phyloP scores from a whole-genome alignment of 2,113 vertebrate genomes.

The Anarhynchus alexandrinus region DNA sequence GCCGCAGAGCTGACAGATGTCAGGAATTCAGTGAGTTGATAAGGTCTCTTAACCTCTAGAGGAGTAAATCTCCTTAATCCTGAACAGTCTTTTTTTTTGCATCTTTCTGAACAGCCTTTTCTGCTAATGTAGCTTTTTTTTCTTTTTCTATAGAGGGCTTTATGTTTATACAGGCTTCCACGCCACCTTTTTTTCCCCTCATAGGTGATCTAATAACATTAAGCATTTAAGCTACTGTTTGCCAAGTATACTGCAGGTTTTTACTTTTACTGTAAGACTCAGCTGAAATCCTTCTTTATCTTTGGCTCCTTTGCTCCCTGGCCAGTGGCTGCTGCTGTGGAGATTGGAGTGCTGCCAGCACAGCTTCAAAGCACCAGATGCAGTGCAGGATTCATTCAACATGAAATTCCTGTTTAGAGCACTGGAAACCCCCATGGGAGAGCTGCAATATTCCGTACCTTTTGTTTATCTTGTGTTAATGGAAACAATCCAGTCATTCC shows the following conservation, averaged over 20 bases:
- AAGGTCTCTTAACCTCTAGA: neutral
- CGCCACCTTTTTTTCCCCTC: neutral
- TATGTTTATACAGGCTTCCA: neutral
- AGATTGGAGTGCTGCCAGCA: neutral
- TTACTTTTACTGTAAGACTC: neutral
- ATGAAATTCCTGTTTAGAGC: neutral
- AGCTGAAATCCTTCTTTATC: neutral
- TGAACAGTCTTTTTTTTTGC: neutral
- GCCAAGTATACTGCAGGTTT: neutral
- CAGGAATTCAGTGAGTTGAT: neutral
- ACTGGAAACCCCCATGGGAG: neutral
- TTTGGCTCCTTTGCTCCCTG: neutral
- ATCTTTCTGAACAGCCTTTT: neutral
- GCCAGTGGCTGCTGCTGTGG: neutral
- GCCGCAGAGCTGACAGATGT: neutral
- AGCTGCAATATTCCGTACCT: neutral
- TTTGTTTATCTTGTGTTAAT: neutral
- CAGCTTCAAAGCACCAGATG: slow-evolving; percentile 11
- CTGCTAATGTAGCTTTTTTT: neutral
- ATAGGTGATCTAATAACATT: neutral
- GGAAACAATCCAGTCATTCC: neutral
- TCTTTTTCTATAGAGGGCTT: neutral
- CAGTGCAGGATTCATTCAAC: neutral
- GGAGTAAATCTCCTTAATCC: neutral
- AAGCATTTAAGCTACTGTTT: neutral